Conservation (phyloP, 2,113 vertebrate species). For the Platichthys stellatus region DNA sequence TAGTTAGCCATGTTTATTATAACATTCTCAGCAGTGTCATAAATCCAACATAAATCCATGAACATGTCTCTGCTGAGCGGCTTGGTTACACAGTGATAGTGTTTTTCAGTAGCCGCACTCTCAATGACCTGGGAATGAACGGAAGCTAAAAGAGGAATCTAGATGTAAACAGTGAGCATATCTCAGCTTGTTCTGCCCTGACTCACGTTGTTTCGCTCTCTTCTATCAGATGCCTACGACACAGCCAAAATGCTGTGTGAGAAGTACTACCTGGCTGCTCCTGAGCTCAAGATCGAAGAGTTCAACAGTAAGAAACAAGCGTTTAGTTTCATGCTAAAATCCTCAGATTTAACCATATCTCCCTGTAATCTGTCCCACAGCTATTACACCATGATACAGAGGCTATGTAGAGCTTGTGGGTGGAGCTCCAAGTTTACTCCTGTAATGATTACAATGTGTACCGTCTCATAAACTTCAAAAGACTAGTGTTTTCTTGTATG, state of each 20-base stretch:
- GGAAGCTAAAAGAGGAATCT: background rate
- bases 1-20: background rate
- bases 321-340: background rate
- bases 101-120: constrained; percentile 30
- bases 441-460: constrained; percentile 21
- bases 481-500: background rate
- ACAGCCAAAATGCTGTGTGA: constrained; percentile 96
- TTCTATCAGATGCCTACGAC: constrained; percentile 90
- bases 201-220: constrained; percentile 15
- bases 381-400: background rate
- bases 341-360: background rate
- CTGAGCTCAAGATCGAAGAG: constrained; percentile 90
- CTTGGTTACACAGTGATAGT: constrained; percentile 17
- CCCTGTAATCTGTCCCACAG: constrained; percentile 17
- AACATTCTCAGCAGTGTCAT: background rate
- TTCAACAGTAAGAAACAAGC: constrained; percentile 86
- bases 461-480: constrained; percentile 39
- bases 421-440: constrained; percentile 22
- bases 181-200: background rate
- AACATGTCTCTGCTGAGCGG: background rate
- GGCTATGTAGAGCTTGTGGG: background rate
- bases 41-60: constrained; percentile 17
- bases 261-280: constrained; percentile 92
- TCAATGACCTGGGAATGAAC: constrained; percentile 17
- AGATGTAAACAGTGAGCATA: background rate